A percentile compares a stretch with the other conserved stretches of the same genome.
phyloP scores from a whole-genome alignment of 2,888 invertebrate species.

The Steromphala cineraria region DNA sequence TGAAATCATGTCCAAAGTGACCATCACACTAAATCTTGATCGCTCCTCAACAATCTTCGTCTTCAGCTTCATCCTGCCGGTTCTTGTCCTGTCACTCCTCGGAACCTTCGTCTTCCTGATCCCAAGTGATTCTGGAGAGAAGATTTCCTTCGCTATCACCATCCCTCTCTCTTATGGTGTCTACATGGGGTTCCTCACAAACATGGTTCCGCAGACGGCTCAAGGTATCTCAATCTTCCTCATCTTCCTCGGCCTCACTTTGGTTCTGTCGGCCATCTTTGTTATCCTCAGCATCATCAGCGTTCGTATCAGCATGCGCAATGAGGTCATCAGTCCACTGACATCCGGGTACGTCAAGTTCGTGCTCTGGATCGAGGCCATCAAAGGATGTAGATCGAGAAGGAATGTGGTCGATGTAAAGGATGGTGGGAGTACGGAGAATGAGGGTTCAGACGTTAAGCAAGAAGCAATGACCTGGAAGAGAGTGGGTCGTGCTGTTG shows the following conservation, averaged over 20 bases:
- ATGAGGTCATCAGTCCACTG: not conserved
- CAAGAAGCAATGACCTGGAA: not conserved
- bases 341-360: not conserved
- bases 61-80: not conserved
- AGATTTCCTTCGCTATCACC: not conserved
- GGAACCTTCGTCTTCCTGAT: not conserved
- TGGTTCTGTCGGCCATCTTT: not conserved
- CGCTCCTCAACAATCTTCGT: not conserved
- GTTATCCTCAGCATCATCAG: not conserved
- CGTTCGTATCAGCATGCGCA: not conserved
- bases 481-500: not conserved
- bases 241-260: not conserved
- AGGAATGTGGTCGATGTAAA: not conserved
- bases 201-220: not conserved
- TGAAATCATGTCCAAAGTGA: not conserved
- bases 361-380: not conserved
- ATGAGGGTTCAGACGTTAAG: not conserved
- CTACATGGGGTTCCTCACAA: not conserved
- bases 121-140: not conserved
- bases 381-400: not conserved
- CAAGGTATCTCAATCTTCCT: not conserved
- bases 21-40: not conserved
- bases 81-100: not conserved
- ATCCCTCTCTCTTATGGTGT: not conserved
- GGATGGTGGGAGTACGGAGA: not conserved